Evolutionary conservation across 1,140 invertebrate species (phyloP).

Genomic region (Macrobrachium rosenbergii): DNA sequence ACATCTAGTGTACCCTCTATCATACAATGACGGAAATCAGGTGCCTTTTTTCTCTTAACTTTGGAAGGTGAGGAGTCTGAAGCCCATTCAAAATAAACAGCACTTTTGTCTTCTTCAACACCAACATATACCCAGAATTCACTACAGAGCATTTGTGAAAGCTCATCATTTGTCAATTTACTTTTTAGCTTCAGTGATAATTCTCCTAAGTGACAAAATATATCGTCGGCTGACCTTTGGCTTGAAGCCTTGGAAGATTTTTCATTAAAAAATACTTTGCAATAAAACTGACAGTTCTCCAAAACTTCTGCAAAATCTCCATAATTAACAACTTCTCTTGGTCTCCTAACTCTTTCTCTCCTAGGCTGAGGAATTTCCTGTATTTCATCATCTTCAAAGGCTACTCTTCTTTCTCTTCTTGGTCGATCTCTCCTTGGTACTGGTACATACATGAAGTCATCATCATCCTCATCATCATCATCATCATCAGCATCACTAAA

Average conservation of each 20-base stretch:
- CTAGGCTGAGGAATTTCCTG: slow-evolving; percentile 4
- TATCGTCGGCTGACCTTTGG: slow-evolving; percentile 31
- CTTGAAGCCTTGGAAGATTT: slow-evolving; percentile 10
- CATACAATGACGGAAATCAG: slow-evolving; percentile 65
- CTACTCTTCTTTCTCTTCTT: slow-evolving; percentile 4
- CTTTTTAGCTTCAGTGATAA: slow-evolving; percentile 43
- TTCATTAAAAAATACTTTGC: slow-evolving; percentile 33
- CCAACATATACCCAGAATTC: slow-evolving; percentile 70
- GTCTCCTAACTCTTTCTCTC: slow-evolving; percentile 27
- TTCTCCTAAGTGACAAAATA: slow-evolving; percentile 54
- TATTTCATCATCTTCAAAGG: not conserved
- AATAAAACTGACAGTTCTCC: slow-evolving; percentile 55
- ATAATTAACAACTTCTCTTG: slow-evolving; percentile 49
- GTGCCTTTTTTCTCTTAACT: slow-evolving; percentile 58
- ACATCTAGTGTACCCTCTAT: slow-evolving; percentile 64
- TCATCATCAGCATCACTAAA: slow-evolving; percentile 25
- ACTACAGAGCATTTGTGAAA: slow-evolving; percentile 52
- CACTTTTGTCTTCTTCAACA: slow-evolving; percentile 66
- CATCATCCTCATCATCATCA: slow-evolving; percentile 8
- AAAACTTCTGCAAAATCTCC: slow-evolving; percentile 60
- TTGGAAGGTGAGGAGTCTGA: slow-evolving; percentile 57
- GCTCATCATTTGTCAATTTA: slow-evolving; percentile 14
- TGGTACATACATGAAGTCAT: not conserved
- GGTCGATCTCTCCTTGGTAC: too few relatives aligned
- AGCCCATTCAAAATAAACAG: slow-evolving; percentile 70